phyloP scores from a whole-genome alignment of 2,888 invertebrate genomes.

The Stomorhina lunata region DNA sequence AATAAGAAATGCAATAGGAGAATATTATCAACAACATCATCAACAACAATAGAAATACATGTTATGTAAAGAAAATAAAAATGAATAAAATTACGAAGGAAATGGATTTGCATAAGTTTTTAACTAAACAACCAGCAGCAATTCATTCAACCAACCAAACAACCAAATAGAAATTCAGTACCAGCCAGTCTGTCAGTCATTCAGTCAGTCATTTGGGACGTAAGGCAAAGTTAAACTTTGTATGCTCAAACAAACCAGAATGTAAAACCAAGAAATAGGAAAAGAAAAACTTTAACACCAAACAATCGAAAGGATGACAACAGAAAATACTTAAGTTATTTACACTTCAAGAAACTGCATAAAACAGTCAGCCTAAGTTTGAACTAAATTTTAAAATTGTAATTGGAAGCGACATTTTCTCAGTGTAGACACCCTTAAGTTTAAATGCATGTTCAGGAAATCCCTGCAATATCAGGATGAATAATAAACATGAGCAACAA shows the following conservation, averaged over 20 bases:
- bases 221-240: not conserved
- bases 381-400: no score
- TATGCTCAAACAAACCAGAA: conserved; percentile 33
- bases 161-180: conserved; percentile 36
- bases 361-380: not conserved
- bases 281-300: conserved; percentile 22
- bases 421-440: not conserved
- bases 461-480: not conserved
- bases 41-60: conserved; percentile 9
- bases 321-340: conserved; percentile 8
- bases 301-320: conserved; percentile 35
- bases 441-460: not conserved
- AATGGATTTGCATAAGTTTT: conserved; percentile 63
- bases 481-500: not conserved
- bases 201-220: not conserved
- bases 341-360: conserved; percentile 14
- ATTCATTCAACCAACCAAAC: no score
- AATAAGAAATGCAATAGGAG: conserved; percentile 23
- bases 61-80: not conserved
- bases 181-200: conserved; percentile 15
- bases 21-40: conserved; percentile 22
- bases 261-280: not conserved
- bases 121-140: conserved; percentile 51
- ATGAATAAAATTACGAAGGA: conserved; percentile 46
- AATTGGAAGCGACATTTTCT: not conserved